phyloP scores from a whole-genome alignment of 2,113 vertebrate genomes.

The Lagenorhynchus albirostris region DNA sequence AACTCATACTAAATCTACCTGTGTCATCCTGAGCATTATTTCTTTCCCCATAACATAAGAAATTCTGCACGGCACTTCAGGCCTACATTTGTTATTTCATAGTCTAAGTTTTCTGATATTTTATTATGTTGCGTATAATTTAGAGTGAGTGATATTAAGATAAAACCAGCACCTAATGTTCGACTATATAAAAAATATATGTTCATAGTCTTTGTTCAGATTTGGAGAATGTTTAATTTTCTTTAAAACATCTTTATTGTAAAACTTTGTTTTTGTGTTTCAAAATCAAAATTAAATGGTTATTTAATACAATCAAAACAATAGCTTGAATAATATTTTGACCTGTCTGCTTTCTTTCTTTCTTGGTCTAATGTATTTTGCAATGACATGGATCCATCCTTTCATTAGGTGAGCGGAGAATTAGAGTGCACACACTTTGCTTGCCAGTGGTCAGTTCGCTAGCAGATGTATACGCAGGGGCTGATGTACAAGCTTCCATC shows the following conservation, averaged over 20 bases:
- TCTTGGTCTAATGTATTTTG: not conserved
- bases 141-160: not conserved
- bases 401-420: slow-evolving; percentile 91
- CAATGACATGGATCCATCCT: not conserved
- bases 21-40: not conserved
- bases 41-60: not conserved
- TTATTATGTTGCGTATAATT: not conserved
- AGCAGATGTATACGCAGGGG: slow-evolving; percentile 93
- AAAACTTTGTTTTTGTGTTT: not conserved
- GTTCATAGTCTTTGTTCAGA: not conserved
- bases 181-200: not conserved
- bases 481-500: slow-evolving; percentile 93
- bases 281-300: not conserved
- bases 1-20: not conserved
- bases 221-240: not conserved
- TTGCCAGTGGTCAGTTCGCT: slow-evolving; percentile 94
- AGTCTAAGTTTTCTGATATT: not conserved
- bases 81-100: not conserved
- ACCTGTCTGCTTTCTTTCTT: not conserved
- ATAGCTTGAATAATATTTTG: not conserved
- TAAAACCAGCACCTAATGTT: not conserved
- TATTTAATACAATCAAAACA: not conserved
- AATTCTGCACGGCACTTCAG: not conserved
- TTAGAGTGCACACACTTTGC: slow-evolving; percentile 96
- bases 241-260: not conserved